Percentiles rank a stretch among this genome's conserved stretches.
phyloP scores from a whole-genome alignment of 1,140 invertebrate species.

The Drosophila navojoa region DNA sequence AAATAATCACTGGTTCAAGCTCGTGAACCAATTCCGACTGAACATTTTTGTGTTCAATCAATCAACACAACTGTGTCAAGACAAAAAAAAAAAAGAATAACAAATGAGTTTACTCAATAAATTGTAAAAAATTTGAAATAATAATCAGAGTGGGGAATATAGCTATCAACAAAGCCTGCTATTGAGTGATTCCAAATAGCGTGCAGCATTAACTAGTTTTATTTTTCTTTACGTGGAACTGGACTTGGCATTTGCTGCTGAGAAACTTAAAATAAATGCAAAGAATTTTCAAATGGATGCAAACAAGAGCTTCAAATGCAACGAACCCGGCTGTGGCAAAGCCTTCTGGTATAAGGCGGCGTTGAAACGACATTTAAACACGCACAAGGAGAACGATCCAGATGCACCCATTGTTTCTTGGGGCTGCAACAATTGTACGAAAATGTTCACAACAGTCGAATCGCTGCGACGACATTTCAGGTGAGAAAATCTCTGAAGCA shows the following conservation, averaged over 20 bases:
- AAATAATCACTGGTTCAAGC: background rate
- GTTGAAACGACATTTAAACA: constrained; percentile 22
- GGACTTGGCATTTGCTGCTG: background rate
- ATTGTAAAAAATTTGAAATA: background rate
- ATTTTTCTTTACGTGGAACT: background rate
- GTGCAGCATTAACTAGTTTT: background rate
- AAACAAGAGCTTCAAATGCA: constrained; percentile 29
- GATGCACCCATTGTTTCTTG: constrained; percentile 10
- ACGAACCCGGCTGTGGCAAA: constrained; percentile 18
- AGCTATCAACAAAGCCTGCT: background rate
- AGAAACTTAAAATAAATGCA: background rate
- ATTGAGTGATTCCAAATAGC: background rate
- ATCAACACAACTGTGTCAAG: background rate
- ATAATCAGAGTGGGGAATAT: no score
- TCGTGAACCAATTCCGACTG: background rate
- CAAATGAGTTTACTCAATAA: background rate
- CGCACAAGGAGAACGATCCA: constrained; percentile 21
- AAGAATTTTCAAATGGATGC: constrained; percentile 18
- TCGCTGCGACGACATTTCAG: constrained; percentile 30
- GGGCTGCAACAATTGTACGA: constrained; percentile 32
- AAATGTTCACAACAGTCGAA: constrained; percentile 27
- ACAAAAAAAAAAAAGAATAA: background rate
- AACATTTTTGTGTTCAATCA: background rate
- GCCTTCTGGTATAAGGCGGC: constrained; percentile 40
- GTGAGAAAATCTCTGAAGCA: background rate